A percentile compares a stretch with the other conserved stretches of the same genome.
These are phyloP conservation scores for Helicoverpa zea DNA, from an alignment of 1,140 invertebrate genomes.

Conservation along the genomic window DNA sequence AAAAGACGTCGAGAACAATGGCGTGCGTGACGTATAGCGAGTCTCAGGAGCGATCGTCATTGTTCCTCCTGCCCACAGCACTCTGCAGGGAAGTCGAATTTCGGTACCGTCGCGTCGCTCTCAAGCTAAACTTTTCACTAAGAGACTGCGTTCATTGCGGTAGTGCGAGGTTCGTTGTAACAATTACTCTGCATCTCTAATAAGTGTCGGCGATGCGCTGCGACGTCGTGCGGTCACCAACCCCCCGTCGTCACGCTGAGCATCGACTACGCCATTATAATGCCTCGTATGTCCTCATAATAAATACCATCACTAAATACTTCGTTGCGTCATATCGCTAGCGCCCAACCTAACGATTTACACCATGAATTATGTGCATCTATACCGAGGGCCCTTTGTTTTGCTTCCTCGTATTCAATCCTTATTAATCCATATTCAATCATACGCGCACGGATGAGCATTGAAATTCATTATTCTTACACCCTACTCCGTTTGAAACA, in stretches of 20 bases:
- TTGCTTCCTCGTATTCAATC: constrained; percentile 63
- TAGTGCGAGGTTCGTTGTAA: constrained; percentile 44
- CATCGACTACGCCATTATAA: constrained; percentile 47
- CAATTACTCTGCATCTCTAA: constrained; percentile 42
- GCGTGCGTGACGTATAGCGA: constrained; percentile 65
- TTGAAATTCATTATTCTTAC: constrained; percentile 59
- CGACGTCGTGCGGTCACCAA: constrained; percentile 42
- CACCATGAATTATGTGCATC: constrained; percentile 79
- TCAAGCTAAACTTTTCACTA: constrained; percentile 49
- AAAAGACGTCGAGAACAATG: constrained; percentile 67
- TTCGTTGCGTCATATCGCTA: constrained; percentile 59
- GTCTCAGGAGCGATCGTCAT: constrained; percentile 63
- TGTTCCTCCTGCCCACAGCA: constrained; percentile 63
- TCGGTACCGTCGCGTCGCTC: constrained; percentile 55
- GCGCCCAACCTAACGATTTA: constrained; percentile 17
- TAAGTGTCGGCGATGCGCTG: constrained; percentile 34
- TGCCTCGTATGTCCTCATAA: constrained; percentile 33
- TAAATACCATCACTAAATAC: constrained; percentile 51
- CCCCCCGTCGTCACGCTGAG: constrained; percentile 27
- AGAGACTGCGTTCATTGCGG: constrained; percentile 42
- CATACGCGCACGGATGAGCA: constrained; percentile 38
- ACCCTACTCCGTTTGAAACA: constrained; percentile 26
- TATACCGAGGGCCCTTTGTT: constrained; percentile 66
- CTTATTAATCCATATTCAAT: constrained; percentile 68
- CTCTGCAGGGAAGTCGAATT: constrained; percentile 64